Evolutionary conservation across 2,888 invertebrate genomes (phyloP).

Genomic region (Oscheius onirici): DNA sequence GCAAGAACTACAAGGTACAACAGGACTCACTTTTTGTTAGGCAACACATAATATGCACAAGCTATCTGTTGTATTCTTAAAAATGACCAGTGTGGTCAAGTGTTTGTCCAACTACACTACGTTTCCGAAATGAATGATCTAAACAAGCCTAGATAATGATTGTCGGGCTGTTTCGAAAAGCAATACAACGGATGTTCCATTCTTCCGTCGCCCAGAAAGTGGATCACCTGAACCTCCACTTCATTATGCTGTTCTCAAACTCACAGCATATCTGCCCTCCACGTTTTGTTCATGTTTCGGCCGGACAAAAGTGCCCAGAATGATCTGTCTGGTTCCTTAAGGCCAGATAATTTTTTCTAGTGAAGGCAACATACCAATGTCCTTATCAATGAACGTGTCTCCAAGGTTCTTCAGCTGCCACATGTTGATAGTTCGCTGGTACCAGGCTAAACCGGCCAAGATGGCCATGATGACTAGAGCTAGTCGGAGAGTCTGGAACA

Average conservation of each 20-base stretch:
- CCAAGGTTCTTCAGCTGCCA: slow-evolving; percentile 70
- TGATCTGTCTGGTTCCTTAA: slow-evolving; percentile 59
- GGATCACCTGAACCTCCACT: slow-evolving; percentile 53
- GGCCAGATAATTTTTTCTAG: not conserved
- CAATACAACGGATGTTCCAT: slow-evolving; percentile 64
- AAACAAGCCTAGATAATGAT: slow-evolving; percentile 40
- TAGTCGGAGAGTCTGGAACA: slow-evolving; percentile 49
- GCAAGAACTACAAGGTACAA: too few relatives aligned
- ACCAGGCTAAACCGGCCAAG: slow-evolving; percentile 57
- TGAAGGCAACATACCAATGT: slow-evolving; percentile 57
- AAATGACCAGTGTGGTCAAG: too few relatives aligned
- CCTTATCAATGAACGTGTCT: slow-evolving; percentile 63
- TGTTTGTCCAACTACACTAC: not conserved
- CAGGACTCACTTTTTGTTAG: too few relatives aligned
- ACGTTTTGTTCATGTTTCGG: slow-evolving; percentile 63
- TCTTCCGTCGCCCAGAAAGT: slow-evolving; percentile 65
- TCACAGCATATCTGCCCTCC: slow-evolving; percentile 63
- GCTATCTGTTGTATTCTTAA: too few relatives aligned
- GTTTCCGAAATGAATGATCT: not conserved
- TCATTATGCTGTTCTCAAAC: not conserved
- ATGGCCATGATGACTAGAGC: slow-evolving; percentile 52
- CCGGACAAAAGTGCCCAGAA: slow-evolving; percentile 67
- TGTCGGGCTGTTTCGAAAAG: slow-evolving; percentile 50
- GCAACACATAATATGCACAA: too few relatives aligned
- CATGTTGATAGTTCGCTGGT: slow-evolving; percentile 68